Base-by-base conservation (phyloP, 2,113 vertebrate species). In the Chloroceryle aenea region DNA sequence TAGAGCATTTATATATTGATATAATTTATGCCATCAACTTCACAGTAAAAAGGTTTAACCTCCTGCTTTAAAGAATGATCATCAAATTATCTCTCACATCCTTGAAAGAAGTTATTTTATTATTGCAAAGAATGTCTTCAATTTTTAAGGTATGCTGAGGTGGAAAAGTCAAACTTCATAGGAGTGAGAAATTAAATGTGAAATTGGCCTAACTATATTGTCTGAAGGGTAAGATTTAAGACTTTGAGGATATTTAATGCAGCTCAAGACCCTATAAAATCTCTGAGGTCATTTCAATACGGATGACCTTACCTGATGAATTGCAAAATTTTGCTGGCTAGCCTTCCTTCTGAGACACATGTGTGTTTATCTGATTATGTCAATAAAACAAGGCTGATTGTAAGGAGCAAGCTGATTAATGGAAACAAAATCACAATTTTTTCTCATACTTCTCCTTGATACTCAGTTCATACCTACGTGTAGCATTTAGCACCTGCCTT, bases 91-190 rank as follows among this genome's bases (percentile, higher is more conserved):
- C 19, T 90, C 63, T 87, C 53, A 66, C 81, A 85, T 87, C 53
- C 72, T 92, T 94, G 55, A 69, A 89, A 90, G 26, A 76, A 85
- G 27, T 79, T 89, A 88, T 91, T 89, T 93, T 85, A 85, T 95
- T 96, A 89, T 90, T 85, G 23, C 22, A 92, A 89, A 75, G n/a
- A 88, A 87, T 66, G n/a, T 21, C 40, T 95, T 78, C 88, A 91
- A 68, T 93, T 96, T 94, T 71, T 64, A 86, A 95, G 52, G 50
- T 66, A 87, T 17, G 73, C 48, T 82, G 58, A 89, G 76, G 79
- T 90, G 20, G 61, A 93, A 81, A 86, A 93, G 87, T 91, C 77
- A 89, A 85, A 86, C 74, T 94, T 73, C 13, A 29, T 64, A 67
- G 66, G 52, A 69, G 43, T 84, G 72, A 92, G 75, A 90, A 90